A percentile compares a stretch with the other conserved stretches of the same genome.
Evolutionary conservation across 2,797 vertebrate genomes (phyloP).

Genomic region (Chelonia mydas): DNA sequence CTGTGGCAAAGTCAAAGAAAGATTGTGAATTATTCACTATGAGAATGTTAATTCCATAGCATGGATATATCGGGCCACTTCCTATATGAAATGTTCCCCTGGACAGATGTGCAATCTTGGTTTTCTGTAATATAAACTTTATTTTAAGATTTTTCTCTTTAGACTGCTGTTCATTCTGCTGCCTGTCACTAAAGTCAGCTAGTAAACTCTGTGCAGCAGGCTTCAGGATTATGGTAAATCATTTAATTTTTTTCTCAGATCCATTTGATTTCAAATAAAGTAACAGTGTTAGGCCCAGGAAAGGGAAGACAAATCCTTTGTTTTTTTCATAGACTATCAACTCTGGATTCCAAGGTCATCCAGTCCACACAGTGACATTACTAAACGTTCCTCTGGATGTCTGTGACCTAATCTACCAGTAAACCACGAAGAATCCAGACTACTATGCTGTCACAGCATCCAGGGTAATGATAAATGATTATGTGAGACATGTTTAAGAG

Average conservation of each 20-base stretch:
- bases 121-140: constrained; percentile 26
- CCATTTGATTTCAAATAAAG: constrained; percentile 21
- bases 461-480: neutral
- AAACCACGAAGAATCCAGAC: neutral
- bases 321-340: neutral
- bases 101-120: constrained; percentile 5
- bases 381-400: neutral
- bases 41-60: neutral
- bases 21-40: neutral
- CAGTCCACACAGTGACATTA: too few species aligned
- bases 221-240: constrained; percentile 30
- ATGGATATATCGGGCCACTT: neutral
- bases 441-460: accelerated
- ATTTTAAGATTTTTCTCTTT: constrained; percentile 24
- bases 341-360: neutral
- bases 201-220: constrained; percentile 6
- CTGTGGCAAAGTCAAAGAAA: neutral
- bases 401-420: neutral
- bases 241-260: neutral
- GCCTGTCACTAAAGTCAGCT: constrained; percentile 4
- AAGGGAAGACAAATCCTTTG: neutral
- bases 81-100: neutral
- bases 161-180: neutral
- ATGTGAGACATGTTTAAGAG: neutral
- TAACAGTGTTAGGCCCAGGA: neutral